phyloP scores from a whole-genome alignment of 2,113 vertebrate species.

The Tachuris rubrigastra region DNA sequence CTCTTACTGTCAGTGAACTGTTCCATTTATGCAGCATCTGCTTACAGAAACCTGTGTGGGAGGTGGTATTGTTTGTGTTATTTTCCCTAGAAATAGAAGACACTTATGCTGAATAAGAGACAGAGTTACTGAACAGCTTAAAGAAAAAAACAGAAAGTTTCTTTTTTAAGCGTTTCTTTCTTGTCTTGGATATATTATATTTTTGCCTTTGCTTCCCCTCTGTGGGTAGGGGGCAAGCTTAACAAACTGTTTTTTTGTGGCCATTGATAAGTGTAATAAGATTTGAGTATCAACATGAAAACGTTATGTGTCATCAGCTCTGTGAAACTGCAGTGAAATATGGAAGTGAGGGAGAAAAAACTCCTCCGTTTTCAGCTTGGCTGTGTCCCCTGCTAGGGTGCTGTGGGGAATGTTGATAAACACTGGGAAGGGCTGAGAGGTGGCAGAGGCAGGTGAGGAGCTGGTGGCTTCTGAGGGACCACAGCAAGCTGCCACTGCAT shows the following conservation, averaged over 20 bases:
- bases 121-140: conserved; percentile 8
- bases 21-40: background rate
- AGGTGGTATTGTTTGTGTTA: conserved; percentile 8
- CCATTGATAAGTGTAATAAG: conserved; percentile 68
- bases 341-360: conserved; percentile 49
- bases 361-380: background rate
- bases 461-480: conserved; percentile 45
- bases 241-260: conserved; percentile 33
- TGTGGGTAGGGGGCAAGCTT: conserved; percentile 1
- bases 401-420: conserved; percentile 75
- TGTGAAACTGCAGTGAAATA: conserved; percentile 54
- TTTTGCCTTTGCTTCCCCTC: background rate
- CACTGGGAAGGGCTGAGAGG: conserved; percentile 70
- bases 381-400: conserved; percentile 52
- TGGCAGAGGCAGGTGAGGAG: conserved; percentile 65
- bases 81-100: conserved; percentile 34
- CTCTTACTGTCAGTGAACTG: background rate
- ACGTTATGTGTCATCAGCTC: conserved; percentile 58
- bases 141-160: background rate
- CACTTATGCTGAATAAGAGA: conserved; percentile 22
- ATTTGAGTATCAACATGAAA: conserved; percentile 65
- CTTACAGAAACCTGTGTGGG: background rate
- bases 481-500: conserved; percentile 50
- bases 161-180: conserved; percentile 40
- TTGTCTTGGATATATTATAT: background rate